These are phyloP conservation scores for Cardiocondyla obscurior DNA, from an alignment of 1,140 invertebrate genomes.

Conservation along the genomic window DNA sequence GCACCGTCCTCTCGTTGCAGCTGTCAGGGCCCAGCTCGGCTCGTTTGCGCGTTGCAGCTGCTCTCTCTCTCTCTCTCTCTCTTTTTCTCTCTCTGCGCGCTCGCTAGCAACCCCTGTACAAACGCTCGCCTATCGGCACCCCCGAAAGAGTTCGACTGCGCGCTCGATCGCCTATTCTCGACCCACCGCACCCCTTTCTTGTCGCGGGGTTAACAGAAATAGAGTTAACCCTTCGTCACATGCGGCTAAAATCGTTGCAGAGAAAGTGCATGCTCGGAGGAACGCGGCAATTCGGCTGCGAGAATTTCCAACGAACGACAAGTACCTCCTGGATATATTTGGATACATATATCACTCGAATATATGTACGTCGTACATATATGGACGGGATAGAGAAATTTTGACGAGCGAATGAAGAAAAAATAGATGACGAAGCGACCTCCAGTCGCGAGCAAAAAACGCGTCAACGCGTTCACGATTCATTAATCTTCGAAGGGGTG, in stretches of 20 bases:
- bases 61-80: slow-evolving; percentile 40
- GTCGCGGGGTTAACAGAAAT: slow-evolving; percentile 32
- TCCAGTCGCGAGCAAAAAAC: neutral
- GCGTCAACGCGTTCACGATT: neutral
- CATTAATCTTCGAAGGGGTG: neutral
- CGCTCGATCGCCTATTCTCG: slow-evolving; percentile 16
- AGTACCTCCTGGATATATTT: neutral
- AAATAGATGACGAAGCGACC: neutral
- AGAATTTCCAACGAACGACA: neutral
- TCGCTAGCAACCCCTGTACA: slow-evolving; percentile 74
- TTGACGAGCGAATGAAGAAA: neutral
- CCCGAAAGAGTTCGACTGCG: slow-evolving; percentile 65
- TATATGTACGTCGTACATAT: too few relatives aligned
- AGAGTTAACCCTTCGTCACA: slow-evolving; percentile 34
- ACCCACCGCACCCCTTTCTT: slow-evolving; percentile 38
- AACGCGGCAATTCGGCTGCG: neutral
- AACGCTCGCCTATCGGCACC: slow-evolving; percentile 64
- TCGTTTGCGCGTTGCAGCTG: slow-evolving; percentile 75
- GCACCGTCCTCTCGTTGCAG: slow-evolving; percentile 75
- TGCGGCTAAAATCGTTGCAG: neutral
- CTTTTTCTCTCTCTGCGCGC: neutral
- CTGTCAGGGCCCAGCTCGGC: slow-evolving; percentile 72
- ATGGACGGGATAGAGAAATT: too few relatives aligned
- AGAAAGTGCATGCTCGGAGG: neutral
- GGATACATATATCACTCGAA: too few relatives aligned